Evolutionary conservation across 2,797 vertebrate species (phyloP).

Genomic region (Taeniopygia guttata): DNA sequence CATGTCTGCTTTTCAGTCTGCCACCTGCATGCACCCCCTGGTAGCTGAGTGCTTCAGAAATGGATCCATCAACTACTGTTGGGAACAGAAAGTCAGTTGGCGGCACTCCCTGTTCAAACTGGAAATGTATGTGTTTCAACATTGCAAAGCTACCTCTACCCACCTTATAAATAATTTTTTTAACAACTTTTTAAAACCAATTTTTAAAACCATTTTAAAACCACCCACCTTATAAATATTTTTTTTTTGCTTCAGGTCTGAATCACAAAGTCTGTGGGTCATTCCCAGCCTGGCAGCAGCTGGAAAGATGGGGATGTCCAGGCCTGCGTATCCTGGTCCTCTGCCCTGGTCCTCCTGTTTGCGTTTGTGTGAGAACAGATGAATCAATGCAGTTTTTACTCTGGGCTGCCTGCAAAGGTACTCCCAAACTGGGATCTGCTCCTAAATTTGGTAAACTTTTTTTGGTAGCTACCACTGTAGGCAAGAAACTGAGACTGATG

Average conservation of each 20-base stretch:
- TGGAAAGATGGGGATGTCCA: not conserved
- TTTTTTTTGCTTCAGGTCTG: not conserved
- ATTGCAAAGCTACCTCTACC: not conserved
- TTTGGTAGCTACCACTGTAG: not conserved
- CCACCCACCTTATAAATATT: not conserved
- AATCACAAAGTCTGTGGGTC: not conserved
- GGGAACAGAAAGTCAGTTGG: not conserved
- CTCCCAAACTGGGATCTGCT: not conserved
- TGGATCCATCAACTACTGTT: not conserved
- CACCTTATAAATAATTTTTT: not conserved
- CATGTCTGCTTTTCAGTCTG: not conserved
- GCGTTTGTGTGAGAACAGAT: not conserved
- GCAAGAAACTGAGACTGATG: not conserved
- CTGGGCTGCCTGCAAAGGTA: not conserved
- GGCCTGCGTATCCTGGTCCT: accelerated
- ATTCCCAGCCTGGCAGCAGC: not conserved
- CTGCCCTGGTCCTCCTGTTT: too few relatives aligned
- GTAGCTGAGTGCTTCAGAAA: not conserved
- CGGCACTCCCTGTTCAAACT: not conserved
- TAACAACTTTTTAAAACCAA: too few relatives aligned
- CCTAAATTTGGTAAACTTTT: not conserved
- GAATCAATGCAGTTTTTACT: not conserved
- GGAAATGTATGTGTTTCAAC: not conserved
- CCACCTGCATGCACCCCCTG: not conserved
- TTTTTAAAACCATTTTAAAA: too few relatives aligned